Evolutionary conservation across 2,113 vertebrate species (phyloP), one percentile per base, ranked within the genome.

Genomic region (Martes martes): DNA sequence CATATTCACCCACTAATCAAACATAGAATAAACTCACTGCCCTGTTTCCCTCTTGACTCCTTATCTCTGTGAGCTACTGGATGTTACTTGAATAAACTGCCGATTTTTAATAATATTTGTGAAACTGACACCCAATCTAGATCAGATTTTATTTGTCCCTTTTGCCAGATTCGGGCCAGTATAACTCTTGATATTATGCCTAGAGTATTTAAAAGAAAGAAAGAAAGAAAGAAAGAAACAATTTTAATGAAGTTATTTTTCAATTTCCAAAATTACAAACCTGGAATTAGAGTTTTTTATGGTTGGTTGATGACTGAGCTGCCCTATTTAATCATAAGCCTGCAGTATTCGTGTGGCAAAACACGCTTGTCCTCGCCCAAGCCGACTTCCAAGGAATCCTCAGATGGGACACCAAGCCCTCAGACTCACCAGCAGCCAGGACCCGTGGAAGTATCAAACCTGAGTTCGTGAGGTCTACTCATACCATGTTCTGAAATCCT

Each of bases 351-450:
- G 1, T 1, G 10, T 45, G 45, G 39, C 11, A 7, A 15, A 28
- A 7, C 23, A 4, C 0, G 0, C 28, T 1, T 21, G 47, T 5
- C 31, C 67, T 16, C 65, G 2, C 5, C 3, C 0, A 7, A 11
- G 4, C 3, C 0, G 31, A 16, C 23, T 33, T 63, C 86, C 18
- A 6, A 18, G n/a, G 8, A 61, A 71, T 8, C 39, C 16, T 47
- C 16, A 3, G 50, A 31, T 19, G 2, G 5, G 33, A 28, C 8
- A 3, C n/a, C 24, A 36, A 71, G 6, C 11, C 21, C 10, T 87
- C 14, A 45, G 28, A 39, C 23, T 59, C 7, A 8, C 11, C 11
- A 31, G 13, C 2, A 33, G 2, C 31, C 31, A 47, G 36, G 39
- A 31, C 23, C 10, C 4, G 2, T 9, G 39, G 21, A 21, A 2